Conservation (phyloP, 2,888 invertebrate species). For the Nomada goodeniana region DNA sequence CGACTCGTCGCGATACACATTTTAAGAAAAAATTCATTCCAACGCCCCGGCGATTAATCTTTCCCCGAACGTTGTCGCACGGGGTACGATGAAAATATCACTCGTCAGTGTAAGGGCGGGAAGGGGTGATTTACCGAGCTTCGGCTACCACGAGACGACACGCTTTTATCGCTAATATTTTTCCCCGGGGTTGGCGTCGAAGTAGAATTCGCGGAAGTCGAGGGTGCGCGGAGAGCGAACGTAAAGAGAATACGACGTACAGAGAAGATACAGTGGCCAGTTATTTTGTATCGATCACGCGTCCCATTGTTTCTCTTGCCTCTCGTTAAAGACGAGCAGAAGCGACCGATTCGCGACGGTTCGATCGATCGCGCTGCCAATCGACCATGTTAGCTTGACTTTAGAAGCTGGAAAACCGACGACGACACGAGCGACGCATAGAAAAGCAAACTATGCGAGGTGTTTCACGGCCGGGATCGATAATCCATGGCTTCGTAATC, state of each 20-base stretch:
- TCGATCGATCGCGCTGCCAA: conserved; percentile 31
- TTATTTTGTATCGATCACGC: conserved; percentile 59
- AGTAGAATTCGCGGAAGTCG: not conserved
- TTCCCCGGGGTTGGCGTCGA: conserved; percentile 25
- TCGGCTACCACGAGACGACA: conserved; percentile 21
- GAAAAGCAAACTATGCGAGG: not conserved
- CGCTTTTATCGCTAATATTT: conserved; percentile 61
- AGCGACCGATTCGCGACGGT: not conserved
- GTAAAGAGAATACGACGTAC: not conserved
- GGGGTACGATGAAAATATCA: conserved; percentile 68
- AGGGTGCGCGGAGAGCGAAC: not conserved
- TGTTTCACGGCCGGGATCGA: conserved; percentile 25
- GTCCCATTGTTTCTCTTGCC: conserved; percentile 60
- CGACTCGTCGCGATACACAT: conserved; percentile 18
- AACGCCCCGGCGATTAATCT: conserved; percentile 66
- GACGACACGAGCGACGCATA: not conserved
- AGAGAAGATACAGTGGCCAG: conserved; percentile 37
- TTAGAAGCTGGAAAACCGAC: conserved; percentile 1
- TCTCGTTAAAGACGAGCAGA: conserved; percentile 20
- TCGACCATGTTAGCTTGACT: conserved; percentile 29
- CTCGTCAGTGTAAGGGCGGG: conserved; percentile 39
- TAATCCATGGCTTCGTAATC: conserved; percentile 31
- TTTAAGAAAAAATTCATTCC: conserved; percentile 50
- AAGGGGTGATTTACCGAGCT: conserved; percentile 56
- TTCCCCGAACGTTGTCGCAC: conserved; percentile 59